phyloP scores from a whole-genome alignment of 2,888 invertebrate genomes.

The Tetragonula carbonaria region DNA sequence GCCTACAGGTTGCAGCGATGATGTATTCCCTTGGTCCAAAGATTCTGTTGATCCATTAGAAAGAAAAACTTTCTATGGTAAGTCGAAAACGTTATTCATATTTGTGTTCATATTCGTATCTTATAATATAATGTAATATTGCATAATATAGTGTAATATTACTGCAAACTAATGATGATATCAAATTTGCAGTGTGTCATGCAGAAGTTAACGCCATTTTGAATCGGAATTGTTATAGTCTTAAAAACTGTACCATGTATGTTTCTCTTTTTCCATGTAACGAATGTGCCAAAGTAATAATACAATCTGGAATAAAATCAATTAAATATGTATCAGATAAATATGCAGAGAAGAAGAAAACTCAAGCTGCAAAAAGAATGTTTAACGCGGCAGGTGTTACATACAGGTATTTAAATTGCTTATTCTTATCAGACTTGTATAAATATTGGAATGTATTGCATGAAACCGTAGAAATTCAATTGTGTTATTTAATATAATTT shows the following conservation, averaged over 20 bases:
- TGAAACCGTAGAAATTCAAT: background rate
- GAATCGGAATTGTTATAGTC: constrained; percentile 92
- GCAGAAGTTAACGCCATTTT: constrained; percentile 99
- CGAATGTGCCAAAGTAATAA: constrained; percentile 98
- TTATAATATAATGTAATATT: background rate
- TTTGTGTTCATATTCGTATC: background rate
- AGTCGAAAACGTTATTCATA: constrained; percentile 63
- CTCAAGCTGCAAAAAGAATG: constrained; percentile 92
- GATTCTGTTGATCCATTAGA: constrained; percentile 86
- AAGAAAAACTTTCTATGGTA: constrained; percentile 95
- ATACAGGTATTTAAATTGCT: constrained; percentile 85
- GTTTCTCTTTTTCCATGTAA: constrained; percentile 98
- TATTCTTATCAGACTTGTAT: constrained; percentile 17
- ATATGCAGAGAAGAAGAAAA: constrained; percentile 88
- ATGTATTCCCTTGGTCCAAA: constrained; percentile 95
- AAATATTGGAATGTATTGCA: constrained; percentile 9
- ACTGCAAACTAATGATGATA: background rate
- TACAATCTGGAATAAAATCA: constrained; percentile 94
- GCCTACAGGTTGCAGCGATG: constrained; percentile 95
- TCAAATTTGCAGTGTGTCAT: constrained; percentile 91
- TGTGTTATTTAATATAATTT: background rate
- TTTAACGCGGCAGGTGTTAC: constrained; percentile 91
- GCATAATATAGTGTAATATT: background rate
- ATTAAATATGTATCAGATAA: constrained; percentile 94
- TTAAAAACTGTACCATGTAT: constrained; percentile 93